Base-by-base conservation (phyloP, 2,797 vertebrate species). In the Spizella passerina region DNA sequence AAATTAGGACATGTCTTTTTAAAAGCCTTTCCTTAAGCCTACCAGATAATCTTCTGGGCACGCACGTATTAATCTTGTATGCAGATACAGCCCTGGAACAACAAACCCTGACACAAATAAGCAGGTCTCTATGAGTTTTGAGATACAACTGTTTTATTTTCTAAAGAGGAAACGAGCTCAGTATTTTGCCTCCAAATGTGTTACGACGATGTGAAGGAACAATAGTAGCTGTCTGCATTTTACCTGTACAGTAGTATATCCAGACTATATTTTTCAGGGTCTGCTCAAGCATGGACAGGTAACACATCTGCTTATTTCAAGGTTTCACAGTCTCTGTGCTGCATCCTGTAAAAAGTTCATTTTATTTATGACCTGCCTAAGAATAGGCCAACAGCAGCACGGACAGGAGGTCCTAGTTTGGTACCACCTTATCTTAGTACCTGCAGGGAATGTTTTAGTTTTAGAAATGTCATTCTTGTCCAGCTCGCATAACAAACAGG, bases 221-320 rank as follows among this genome's bases (percentile, higher is more conserved):
- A 34, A 32, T 13, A 44, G 18, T 24, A 38, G 13, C 14, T 50
- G 12, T 50, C 44, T 82, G n/a, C 22, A 30, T 44, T 84, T 27
- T 56, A 30, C 4, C 7, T 41, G 2, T 27, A 34, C 30, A 7
- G 1, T 2, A 60, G 3, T 1, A 0, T 68, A 38, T 43, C 7
- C 11, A 63, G 27, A 29, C 15, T 32, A 1, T 39, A 32, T 38
- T 50, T 90, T 73, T 77, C 44, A 66, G 22, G 18, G 47, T 20
- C 12, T 77, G 10, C 64, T 82, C 34, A 68, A 34, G 49, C 6
- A 3, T 36, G 44, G 7, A 7, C 29, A 38, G 27, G 27, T 82
- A 52, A 68, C 12, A 43, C 30, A 39, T 41, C 4, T 47, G 23
- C 18, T 78, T 52, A n/a, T 39, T 72, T 70, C 39, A 16, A 38